Conservation (phyloP, 2,113 vertebrate genomes). For the Rutilus rutilus region DNA sequence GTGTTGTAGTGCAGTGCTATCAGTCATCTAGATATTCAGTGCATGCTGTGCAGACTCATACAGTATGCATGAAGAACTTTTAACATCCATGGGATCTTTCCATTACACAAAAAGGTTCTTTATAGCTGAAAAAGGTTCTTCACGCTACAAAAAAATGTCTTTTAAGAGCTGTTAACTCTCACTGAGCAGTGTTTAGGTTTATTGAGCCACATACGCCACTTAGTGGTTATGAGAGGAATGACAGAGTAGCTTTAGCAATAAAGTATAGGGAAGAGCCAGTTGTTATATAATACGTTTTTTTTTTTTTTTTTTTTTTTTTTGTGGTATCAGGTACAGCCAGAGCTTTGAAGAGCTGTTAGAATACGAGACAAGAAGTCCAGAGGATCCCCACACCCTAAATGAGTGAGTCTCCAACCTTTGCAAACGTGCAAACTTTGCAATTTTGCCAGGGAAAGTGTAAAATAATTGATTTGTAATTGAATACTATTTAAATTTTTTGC, state of each 20-base stretch:
- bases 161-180: too few relatives aligned
- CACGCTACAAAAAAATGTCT: too few relatives aligned
- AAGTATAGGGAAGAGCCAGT: neutral
- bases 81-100: too few relatives aligned
- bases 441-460: neutral
- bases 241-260: neutral
- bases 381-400: slow-evolving; percentile 81
- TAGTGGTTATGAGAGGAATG: neutral
- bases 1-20: neutral
- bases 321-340: slow-evolving; percentile 83
- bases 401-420: slow-evolving; percentile 76
- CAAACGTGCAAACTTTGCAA: neutral
- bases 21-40: neutral
- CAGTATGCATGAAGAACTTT: too few relatives aligned
- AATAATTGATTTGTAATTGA: neutral
- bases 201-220: neutral
- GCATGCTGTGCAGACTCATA: neutral
- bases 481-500: neutral
- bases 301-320: slow-evolving; percentile 44
- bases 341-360: slow-evolving; percentile 86
- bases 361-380: slow-evolving; percentile 83
- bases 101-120: too few relatives aligned
- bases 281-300: neutral
- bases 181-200: neutral
- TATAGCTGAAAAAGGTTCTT: too few relatives aligned